Percentiles rank a stretch among this genome's conserved stretches.
These are phyloP conservation scores for Drosophila lacicola DNA, from an alignment of 2,888 invertebrate genomes.

Conservation along the genomic window DNA sequence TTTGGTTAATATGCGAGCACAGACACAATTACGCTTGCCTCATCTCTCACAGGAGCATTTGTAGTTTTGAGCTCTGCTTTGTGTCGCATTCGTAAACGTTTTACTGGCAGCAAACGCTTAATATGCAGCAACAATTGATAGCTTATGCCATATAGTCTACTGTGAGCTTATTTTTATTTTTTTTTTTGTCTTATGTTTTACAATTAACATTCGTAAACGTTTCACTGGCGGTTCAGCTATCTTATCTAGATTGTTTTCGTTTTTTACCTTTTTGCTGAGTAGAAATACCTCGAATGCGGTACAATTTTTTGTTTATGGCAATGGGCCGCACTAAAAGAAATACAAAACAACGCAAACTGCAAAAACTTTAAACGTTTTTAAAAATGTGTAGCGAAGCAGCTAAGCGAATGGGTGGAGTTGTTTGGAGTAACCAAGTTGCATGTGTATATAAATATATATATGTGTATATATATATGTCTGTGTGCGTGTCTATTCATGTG, in stretches of 20 bases:
- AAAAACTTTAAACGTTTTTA: conserved; percentile 54
- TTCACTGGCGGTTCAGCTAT: conserved; percentile 5
- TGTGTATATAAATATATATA: conserved; percentile 1
- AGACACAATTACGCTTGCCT: neutral
- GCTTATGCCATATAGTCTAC: too few species aligned
- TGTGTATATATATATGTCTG: neutral
- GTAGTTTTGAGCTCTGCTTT: neutral
- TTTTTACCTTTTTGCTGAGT: conserved; percentile 15
- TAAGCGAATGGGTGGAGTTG: conserved; percentile 24
- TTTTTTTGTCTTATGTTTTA: too few species aligned
- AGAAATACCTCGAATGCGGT: conserved; percentile 59
- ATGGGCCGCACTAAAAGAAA: neutral
- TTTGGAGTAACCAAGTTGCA: conserved; percentile 9
- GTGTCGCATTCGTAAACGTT: conserved; percentile 7
- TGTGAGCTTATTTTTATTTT: too few species aligned
- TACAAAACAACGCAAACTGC: conserved; percentile 2
- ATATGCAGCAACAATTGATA: too few species aligned
- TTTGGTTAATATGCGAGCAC: too few species aligned
- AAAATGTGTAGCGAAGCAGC: conserved; percentile 45
- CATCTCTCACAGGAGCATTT: neutral
- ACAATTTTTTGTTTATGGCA: conserved; percentile 31
- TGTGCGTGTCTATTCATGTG: conserved; percentile 69
- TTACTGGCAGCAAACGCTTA: neutral
- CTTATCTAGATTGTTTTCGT: neutral
- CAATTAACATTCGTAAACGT: neutral